Evolutionary conservation across 2,888 invertebrate species (phyloP), one percentile per base, ranked within the genome.

Genomic region (Phorcus lineatus): DNA sequence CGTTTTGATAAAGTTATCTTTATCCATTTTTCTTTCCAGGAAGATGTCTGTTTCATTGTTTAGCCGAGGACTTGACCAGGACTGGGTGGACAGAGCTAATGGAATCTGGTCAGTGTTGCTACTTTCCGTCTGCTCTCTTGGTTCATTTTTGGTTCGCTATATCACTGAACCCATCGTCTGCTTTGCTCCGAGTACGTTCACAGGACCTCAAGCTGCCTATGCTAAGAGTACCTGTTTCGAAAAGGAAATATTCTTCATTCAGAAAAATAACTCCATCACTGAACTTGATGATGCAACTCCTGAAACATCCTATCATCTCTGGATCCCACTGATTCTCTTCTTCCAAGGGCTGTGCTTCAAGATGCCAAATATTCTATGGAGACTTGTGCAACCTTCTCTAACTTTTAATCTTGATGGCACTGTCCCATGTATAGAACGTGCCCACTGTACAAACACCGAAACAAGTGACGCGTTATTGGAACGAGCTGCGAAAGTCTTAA

Each of bases 221-320:
- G 57, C 24, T 1, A 19, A 57, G 24, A 28, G 24, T 7, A n/a
- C 19, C 22, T 57, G 57, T n/a, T 57, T 57, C n/a, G 19, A 24
- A n/a, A 19, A 57, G 24, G 57, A 57, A n/a, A 19, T 24, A 1
- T 57, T 11, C 24, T 28, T 11, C 19, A 19, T 24, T 9, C 57
- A 57, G 19, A 57, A 7, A 19, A 24, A 19, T 9, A 28, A 57
- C 57, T 47, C 47, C 47, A 47, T 47, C 4, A 47, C 47, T 47
- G 47, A 47, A 9, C 4, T 57, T 57, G 57, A 57, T 28, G 24
- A 19, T 1, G n/a, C 22, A 7, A 57, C 22, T 22, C 28, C 24
- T 62, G 62, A 28, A 13, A 24, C 62, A 24, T 74, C 70, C 47
- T 74, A 74, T 19, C 70, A 74, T 31, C 47, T 74, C 40, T 74